phyloP scores from a whole-genome alignment of 2,888 invertebrate genomes.

The Smittia aterrima region DNA sequence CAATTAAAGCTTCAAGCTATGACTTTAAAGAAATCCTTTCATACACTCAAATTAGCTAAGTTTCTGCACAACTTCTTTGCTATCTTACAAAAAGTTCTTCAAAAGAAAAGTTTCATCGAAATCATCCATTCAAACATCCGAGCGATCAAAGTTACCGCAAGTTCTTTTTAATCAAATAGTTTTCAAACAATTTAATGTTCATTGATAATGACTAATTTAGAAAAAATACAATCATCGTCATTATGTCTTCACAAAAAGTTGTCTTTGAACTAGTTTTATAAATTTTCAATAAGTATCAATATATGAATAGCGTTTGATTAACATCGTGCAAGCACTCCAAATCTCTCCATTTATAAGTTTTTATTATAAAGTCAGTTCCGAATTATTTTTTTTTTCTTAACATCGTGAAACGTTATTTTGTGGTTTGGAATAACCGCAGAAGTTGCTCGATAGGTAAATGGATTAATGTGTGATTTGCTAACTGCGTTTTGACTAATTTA shows the following conservation, averaged over 20 bases:
- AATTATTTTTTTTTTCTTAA: too few species aligned
- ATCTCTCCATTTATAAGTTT: conserved; percentile 5
- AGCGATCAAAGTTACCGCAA: neutral
- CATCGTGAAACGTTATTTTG: neutral
- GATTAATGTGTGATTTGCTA: conserved; percentile 22
- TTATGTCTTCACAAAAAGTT: neutral
- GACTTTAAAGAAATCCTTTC: too few species aligned
- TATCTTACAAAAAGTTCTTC: too few species aligned
- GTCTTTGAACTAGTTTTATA: conserved; percentile 22
- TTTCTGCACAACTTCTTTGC: too few species aligned
- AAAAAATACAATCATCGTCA: conserved; percentile 3
- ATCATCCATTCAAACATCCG: too few species aligned
- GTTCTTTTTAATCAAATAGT: conserved; percentile 17
- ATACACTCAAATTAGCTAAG: too few species aligned
- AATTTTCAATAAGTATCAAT: neutral
- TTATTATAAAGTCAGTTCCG: conserved; percentile 14
- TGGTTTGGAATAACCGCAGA: conserved; percentile 2
- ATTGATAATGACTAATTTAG: conserved; percentile 20
- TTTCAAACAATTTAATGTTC: conserved; percentile 7
- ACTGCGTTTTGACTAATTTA: conserved; percentile 3
- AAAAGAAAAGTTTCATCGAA: too few species aligned
- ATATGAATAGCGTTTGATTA: conserved; percentile 13
- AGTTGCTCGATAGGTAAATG: neutral
- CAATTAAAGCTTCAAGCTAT: too few species aligned
- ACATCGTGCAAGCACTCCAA: conserved; percentile 15